Evolutionary conservation across 2,797 vertebrate species (phyloP).

Genomic region (Fistularia commersonii): DNA sequence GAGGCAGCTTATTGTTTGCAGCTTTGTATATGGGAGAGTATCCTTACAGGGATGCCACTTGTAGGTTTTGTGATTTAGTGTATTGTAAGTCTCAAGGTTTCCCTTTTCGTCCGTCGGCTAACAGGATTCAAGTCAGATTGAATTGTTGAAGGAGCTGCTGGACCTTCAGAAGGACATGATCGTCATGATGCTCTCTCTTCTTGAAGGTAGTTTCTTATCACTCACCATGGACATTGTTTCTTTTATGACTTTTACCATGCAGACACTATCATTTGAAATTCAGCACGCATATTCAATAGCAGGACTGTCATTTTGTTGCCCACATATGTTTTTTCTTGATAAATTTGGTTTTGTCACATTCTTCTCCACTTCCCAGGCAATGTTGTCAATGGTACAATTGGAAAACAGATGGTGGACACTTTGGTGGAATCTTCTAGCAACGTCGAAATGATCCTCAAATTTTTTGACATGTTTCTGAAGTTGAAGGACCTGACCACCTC

Average conservation of each 20-base stretch:
- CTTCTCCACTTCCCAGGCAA: constrained; percentile 78
- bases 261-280: neutral
- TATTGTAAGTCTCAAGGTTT: constrained; percentile 23
- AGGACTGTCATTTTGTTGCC: constrained; percentile 26
- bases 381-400: constrained; percentile 97
- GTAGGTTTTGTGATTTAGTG: constrained; percentile 29
- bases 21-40: neutral
- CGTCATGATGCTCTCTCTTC: constrained; percentile 96
- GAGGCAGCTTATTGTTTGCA: neutral
- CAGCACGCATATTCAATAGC: constrained; percentile 16
- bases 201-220: constrained; percentile 83
- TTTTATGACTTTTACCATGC: neutral
- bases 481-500: constrained; percentile 96
- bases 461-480: constrained; percentile 99
- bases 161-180: constrained; percentile 99
- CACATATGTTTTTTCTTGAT: constrained; percentile 13
- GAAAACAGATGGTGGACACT: constrained; percentile 99
- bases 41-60: constrained; percentile 11
- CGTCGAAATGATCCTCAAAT: constrained; percentile 99
- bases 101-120: constrained; percentile 38
- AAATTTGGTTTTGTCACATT: neutral
- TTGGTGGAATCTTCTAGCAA: constrained; percentile 97
- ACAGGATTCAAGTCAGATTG: constrained; percentile 98
- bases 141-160: constrained; percentile 94
- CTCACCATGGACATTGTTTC: neutral